phyloP scores from a whole-genome alignment of 1,140 invertebrate genomes.

The Anastatus disparis region DNA sequence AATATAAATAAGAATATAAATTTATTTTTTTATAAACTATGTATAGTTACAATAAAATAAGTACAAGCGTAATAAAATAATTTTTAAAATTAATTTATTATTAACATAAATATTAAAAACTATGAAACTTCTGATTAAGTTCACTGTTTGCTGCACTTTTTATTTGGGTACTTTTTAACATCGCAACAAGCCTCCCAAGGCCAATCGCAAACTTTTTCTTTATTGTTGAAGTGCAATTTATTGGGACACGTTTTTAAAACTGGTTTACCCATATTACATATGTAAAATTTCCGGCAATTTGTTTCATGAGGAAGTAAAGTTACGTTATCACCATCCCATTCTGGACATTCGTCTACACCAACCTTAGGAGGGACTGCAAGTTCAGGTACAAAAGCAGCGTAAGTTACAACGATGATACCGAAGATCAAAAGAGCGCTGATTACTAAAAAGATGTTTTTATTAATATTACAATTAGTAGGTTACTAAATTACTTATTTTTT shows the following conservation, averaged over 20 bases:
- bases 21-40: too few relatives aligned
- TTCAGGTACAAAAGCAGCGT: not conserved
- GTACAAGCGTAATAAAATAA: too few relatives aligned
- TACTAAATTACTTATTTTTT: too few relatives aligned
- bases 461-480: not conserved
- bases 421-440: not conserved
- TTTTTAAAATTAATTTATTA: too few relatives aligned
- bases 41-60: too few relatives aligned
- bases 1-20: too few relatives aligned
- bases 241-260: conserved; percentile 65
- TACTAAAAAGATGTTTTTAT: not conserved
- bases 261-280: conserved; percentile 66
- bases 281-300: conserved; percentile 71
- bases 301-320: conserved; percentile 64
- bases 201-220: conserved; percentile 69
- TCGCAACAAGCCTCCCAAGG: conserved; percentile 64
- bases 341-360: conserved; percentile 41
- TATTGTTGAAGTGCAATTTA: conserved; percentile 69
- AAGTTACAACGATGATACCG: not conserved
- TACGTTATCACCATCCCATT: conserved; percentile 40
- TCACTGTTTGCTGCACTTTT: too few relatives aligned
- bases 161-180: too few relatives aligned
- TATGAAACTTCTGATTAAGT: too few relatives aligned
- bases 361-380: not conserved
- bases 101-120: too few relatives aligned